Conservation (phyloP, 2,888 invertebrate species). For the Beris chalybata region DNA sequence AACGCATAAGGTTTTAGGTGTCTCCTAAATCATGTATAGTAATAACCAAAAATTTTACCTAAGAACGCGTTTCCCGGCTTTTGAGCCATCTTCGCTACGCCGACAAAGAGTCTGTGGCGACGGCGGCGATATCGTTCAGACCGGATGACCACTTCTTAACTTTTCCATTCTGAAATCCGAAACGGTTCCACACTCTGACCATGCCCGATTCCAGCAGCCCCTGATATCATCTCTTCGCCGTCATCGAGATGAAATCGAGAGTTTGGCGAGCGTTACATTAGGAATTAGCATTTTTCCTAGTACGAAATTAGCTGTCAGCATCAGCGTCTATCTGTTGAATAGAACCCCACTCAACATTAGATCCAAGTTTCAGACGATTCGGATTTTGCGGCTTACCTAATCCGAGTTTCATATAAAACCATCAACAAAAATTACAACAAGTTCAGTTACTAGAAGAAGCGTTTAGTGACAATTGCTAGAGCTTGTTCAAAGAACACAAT, state of each 20-base stretch:
- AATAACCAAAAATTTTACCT: constrained; percentile 17
- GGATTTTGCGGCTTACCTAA: neutral
- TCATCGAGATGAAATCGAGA: constrained; percentile 35
- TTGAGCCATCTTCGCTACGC: neutral
- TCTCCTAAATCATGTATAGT: constrained; percentile 13
- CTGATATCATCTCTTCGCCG: constrained; percentile 27
- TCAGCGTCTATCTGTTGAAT: no score
- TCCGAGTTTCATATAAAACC: constrained; percentile 36
- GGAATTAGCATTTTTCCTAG: neutral
- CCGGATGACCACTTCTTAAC: constrained; percentile 26
- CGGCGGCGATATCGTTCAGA: neutral
- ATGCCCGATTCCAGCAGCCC: constrained; percentile 15
- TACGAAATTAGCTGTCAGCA: neutral
- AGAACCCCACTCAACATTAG: constrained; percentile 4
- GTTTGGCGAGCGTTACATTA: constrained; percentile 3
- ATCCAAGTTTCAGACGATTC: neutral
- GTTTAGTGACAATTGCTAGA: constrained; percentile 12
- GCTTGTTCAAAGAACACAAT: constrained; percentile 7
- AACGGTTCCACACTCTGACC: constrained; percentile 36
- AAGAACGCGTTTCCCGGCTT: constrained; percentile 9
- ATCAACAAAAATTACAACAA: constrained; percentile 34
- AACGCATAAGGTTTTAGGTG: no score
- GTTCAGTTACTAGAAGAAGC: constrained; percentile 32
- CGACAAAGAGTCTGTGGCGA: constrained; percentile 1
- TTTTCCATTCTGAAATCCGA: constrained; percentile 14